Evolutionary conservation across 2,888 invertebrate species (phyloP).

Genomic region (Orthonychiurus folsomi): DNA sequence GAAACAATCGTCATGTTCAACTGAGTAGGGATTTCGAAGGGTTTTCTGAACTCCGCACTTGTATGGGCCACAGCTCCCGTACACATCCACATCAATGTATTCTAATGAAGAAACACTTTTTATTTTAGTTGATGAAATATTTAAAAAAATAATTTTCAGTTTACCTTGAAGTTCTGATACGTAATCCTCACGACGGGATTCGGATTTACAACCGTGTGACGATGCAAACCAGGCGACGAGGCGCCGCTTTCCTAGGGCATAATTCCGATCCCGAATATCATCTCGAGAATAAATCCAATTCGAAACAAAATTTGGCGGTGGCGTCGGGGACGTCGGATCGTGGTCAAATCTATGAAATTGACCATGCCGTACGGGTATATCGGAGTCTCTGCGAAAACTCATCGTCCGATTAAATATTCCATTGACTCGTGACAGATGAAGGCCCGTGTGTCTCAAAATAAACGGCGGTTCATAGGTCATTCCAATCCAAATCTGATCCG

Average conservation of each 20-base stretch:
- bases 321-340: neutral
- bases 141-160: no score
- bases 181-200: conserved; percentile 42
- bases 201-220: conserved; percentile 40
- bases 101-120: no score
- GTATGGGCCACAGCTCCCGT: conserved; percentile 44
- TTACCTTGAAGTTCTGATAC: conserved; percentile 41
- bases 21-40: conserved; percentile 39
- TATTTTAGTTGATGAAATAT: no score
- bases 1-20: conserved; percentile 50
- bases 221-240: conserved; percentile 39
- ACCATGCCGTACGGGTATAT: conserved; percentile 46
- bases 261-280: conserved; percentile 24
- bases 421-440: conserved; percentile 46
- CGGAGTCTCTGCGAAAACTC: conserved; percentile 48
- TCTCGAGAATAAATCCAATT: conserved; percentile 33
- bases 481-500: conserved; percentile 59
- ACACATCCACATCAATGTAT: conserved; percentile 42
- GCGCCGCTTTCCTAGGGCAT: conserved; percentile 35
- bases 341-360: conserved; percentile 14
- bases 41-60: conserved; percentile 41
- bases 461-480: conserved; percentile 59
- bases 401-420: conserved; percentile 52
- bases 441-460: conserved; percentile 46
- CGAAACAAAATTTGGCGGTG: conserved; percentile 22